Conservation (phyloP, 1,140 invertebrate species). For the Halictus rubicundus region DNA sequence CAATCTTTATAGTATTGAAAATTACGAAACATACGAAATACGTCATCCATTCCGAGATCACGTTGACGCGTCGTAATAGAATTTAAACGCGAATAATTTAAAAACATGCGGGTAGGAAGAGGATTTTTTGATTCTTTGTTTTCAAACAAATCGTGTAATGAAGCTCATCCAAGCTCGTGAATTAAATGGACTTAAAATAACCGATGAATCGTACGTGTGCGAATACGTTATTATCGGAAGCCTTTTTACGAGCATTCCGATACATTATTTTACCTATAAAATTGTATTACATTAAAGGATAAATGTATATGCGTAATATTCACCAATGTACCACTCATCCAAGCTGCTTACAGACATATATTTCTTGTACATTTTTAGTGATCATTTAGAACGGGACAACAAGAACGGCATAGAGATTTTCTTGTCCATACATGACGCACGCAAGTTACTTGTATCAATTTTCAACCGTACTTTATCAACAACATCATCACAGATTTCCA, state of each 20-base stretch:
- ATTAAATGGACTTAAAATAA: slow-evolving; percentile 49
- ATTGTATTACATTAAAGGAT: slow-evolving; percentile 36
- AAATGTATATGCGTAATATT: slow-evolving; percentile 49
- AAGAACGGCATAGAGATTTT: slow-evolving; percentile 4
- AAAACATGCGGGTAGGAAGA: background rate
- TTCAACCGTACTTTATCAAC: slow-evolving; percentile 3
- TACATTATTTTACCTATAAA: slow-evolving; percentile 36
- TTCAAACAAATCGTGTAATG: slow-evolving; percentile 39
- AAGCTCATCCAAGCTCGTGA: slow-evolving; percentile 53
- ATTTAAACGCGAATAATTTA: background rate
- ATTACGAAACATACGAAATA: no score
- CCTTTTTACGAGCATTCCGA: slow-evolving; percentile 42
- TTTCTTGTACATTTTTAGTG: slow-evolving; percentile 25
- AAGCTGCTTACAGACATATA: slow-evolving; percentile 34
- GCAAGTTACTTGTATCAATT: slow-evolving; percentile 11
- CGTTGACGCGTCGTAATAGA: slow-evolving; percentile 13
- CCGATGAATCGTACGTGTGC: slow-evolving; percentile 12
- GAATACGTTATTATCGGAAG: slow-evolving; percentile 5
- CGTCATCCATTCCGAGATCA: no score
- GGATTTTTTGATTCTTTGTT: slow-evolving; percentile 6
- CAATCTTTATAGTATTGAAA: slow-evolving; percentile 45
- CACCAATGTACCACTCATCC: slow-evolving; percentile 28
- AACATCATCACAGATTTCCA: slow-evolving; percentile 8
- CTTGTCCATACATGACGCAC: background rate
- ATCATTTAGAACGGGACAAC: slow-evolving; percentile 40